Conservation (phyloP, 2,797 vertebrate species). For the Sebastes hubbsi region DNA sequence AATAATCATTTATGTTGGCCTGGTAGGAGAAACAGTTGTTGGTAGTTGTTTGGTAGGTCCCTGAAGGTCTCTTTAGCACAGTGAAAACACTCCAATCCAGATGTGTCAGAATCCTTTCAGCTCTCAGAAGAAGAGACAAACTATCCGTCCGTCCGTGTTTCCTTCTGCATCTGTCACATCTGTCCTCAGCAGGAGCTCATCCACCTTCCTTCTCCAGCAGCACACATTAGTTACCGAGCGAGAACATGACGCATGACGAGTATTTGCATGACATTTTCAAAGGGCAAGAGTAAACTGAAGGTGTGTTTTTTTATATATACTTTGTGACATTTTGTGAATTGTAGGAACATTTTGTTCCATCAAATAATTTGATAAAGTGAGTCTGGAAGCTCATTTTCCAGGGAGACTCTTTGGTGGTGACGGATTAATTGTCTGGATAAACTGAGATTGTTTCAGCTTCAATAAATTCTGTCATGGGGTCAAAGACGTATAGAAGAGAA, state of each 20-base stretch:
- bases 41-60: neutral
- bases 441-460: too few relatives aligned
- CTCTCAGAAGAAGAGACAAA: constrained; percentile 10
- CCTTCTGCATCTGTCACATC: constrained; percentile 5
- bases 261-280: constrained; percentile 50
- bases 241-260: neutral
- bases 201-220: neutral
- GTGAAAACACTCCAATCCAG: constrained; percentile 36
- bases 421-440: too few relatives aligned
- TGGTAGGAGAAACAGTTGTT: neutral
- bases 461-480: too few relatives aligned
- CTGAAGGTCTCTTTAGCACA: constrained; percentile 3
- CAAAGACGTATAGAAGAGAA: too few relatives aligned
- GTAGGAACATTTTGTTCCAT: constrained; percentile 17
- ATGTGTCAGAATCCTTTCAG: constrained; percentile 1
- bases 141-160: neutral
- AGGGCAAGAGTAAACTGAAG: constrained; percentile 32
- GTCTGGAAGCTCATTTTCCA: neutral
- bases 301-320: constrained; percentile 23
- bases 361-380: neutral
- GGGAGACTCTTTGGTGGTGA: too few relatives aligned
- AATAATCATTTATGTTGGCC: constrained; percentile 4
- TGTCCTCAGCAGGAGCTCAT: constrained; percentile 24
- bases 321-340: constrained; percentile 37
- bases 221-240: constrained; percentile 16